phyloP scores from a whole-genome alignment of 1,140 invertebrate genomes.

The Yoshiicerus persimilis region DNA sequence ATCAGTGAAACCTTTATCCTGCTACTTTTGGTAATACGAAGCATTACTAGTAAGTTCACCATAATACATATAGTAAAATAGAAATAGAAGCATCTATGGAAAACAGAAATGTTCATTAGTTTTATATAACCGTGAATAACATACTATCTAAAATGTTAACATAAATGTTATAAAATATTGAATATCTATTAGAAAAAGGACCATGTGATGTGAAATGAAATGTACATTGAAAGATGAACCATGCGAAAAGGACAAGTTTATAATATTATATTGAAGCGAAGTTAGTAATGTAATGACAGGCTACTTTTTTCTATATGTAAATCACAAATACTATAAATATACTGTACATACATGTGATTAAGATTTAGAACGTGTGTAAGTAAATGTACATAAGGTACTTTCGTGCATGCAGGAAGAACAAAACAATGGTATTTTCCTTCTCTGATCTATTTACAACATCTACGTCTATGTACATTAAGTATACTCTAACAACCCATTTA shows the following conservation, averaged over 20 bases:
- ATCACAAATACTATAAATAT: neutral
- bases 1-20: neutral
- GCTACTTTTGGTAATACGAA: too few relatives aligned
- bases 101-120: neutral
- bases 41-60: too few relatives aligned
- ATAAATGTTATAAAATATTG: too few relatives aligned
- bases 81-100: neutral
- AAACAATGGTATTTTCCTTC: neutral
- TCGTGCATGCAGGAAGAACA: neutral
- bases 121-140: too few relatives aligned
- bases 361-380: neutral
- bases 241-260: neutral
- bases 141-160: too few relatives aligned
- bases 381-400: neutral
- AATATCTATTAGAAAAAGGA: neutral
- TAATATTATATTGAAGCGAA: neutral
- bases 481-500: neutral
- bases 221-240: slow-evolving; percentile 8
- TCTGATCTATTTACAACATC: neutral
- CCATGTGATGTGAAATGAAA: slow-evolving; percentile 2
- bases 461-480: neutral
- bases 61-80: neutral
- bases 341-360: too few relatives aligned
- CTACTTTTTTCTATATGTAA: neutral
- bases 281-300: too few relatives aligned